Evolutionary conservation across 2,797 vertebrate genomes (phyloP), one percentile per base, ranked within the genome.

Genomic region (Alosa sapidissima): DNA sequence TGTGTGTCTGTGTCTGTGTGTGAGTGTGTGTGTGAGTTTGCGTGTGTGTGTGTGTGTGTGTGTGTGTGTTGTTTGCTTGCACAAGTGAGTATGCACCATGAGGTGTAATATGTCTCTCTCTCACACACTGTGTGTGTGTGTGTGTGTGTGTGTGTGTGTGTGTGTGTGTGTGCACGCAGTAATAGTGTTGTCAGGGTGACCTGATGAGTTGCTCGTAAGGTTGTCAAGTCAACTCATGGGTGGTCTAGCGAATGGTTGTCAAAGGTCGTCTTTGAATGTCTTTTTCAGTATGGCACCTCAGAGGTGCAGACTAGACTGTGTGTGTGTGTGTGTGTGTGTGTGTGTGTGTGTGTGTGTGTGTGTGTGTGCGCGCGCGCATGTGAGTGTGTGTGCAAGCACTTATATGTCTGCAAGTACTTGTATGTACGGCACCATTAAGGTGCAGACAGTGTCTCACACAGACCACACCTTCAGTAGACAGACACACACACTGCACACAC

Each of bases 251-350:
- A 45, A 75, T 16, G 36, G 36, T 16, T 41, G 68, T 19, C 19
- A 75, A 75, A 75, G 68, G 68, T 75, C 68, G 45, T 75, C 68
- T 75, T 75, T 75, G 68, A 75, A 75, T 75, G 68, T 75, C 36
- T 75, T 75, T 75, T 75, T 75, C 68, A 75, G 68, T 36, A 36
- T 33, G 68, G 33, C 62, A 68, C 60, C 60, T 65, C n/a, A 28
- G 62, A 33, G 2, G 62, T 68, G 62, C 60, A 65, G 28, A 14
- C 68, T 19, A 65, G 28, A 14, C 68, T 19, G 36, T 75, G 13
- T 41, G 81, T 82, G 52, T 58, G 52, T 82, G 81, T 82, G 81
- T 82, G 81, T 82, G 52, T 82, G 81, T 82, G 81, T 82, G 81
- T 82, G 81, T 82, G 81, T 82, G 49, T 82, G 81, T 82, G 49